Evolutionary conservation across 2,888 invertebrate species (phyloP).

Genomic region (Stegana nigrithorax): DNA sequence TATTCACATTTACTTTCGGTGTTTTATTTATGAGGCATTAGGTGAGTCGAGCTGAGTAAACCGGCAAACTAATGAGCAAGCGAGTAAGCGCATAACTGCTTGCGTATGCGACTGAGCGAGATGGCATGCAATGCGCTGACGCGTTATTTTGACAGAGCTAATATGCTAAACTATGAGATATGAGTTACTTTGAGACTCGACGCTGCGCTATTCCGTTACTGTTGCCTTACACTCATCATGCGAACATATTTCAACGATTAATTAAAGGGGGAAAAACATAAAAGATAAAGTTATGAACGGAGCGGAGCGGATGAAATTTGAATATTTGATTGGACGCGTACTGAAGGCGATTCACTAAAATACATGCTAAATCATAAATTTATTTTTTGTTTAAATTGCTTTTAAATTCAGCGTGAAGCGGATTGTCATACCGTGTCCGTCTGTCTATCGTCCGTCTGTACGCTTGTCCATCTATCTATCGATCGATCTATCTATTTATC

Average conservation of each 20-base stretch:
- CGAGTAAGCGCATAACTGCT: too few relatives aligned
- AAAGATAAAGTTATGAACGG: conserved; percentile 60
- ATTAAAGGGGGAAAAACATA: too few relatives aligned
- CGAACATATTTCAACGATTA: conserved; percentile 61
- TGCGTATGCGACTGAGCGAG: too few relatives aligned
- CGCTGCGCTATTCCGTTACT: conserved; percentile 40
- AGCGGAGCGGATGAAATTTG: conserved; percentile 41
- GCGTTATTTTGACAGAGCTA: conserved; percentile 64
- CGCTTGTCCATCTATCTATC: not conserved
- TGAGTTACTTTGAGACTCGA: conserved; percentile 3
- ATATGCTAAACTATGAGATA: conserved; percentile 49
- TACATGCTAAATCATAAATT: conserved; percentile 57
- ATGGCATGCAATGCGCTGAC: too few relatives aligned
- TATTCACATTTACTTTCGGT: too few relatives aligned
- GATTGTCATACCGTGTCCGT: conserved; percentile 30
- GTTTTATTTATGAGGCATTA: too few relatives aligned
- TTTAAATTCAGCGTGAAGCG: conserved; percentile 55
- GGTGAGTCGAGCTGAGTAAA: not conserved
- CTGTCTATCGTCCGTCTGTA: not conserved
- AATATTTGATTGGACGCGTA: conserved; percentile 57
- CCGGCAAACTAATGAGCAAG: too few relatives aligned
- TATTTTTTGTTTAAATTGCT: conserved; percentile 52
- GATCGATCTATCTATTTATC: not conserved
- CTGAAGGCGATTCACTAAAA: conserved; percentile 22
- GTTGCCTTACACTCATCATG: not conserved